Percentiles rank a stretch among this genome's conserved stretches.
Evolutionary conservation across 2,888 invertebrate genomes (phyloP).

Genomic region (Syrphus vitripennis): DNA sequence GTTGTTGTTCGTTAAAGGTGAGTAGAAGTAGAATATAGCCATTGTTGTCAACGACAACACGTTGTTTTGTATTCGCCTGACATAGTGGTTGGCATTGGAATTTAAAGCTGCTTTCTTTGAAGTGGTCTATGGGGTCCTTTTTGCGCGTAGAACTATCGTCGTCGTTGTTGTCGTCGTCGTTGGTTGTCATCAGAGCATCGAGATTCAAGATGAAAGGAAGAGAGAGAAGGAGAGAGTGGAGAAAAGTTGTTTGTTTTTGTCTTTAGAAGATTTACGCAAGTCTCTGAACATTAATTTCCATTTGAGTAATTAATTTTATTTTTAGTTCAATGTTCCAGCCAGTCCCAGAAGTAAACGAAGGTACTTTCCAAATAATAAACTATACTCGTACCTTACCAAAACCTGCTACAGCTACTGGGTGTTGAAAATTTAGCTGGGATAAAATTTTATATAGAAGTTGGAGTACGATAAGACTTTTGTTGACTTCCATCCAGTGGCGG

Average conservation of each 20-base stretch:
- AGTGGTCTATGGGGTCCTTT: background rate
- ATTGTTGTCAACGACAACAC: conserved; percentile 46
- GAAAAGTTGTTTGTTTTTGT: conserved; percentile 29
- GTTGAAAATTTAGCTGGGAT: background rate
- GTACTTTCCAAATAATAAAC: background rate
- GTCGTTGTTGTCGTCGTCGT: background rate
- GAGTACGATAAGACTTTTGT: background rate
- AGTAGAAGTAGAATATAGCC: background rate
- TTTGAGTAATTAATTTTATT: conserved; percentile 70
- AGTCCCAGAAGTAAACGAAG: background rate
- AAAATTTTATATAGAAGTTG: background rate
- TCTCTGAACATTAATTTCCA: conserved; percentile 65
- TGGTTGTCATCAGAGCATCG: background rate
- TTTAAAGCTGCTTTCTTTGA: background rate
- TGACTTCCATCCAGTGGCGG: background rate
- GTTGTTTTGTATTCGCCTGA: conserved; percentile 32
- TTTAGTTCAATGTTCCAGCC: conserved; percentile 21
- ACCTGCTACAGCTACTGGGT: too few relatives aligned
- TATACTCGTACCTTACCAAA: background rate
- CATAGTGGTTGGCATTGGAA: conserved; percentile 39
- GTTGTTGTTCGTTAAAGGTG: conserved; percentile 25
- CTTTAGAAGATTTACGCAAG: conserved; percentile 58
- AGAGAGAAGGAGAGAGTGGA: background rate
- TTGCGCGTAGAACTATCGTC: background rate
- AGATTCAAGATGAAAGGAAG: background rate